Base-by-base conservation (phyloP, 2,888 invertebrate species). In the Geotrupes spiniger region DNA sequence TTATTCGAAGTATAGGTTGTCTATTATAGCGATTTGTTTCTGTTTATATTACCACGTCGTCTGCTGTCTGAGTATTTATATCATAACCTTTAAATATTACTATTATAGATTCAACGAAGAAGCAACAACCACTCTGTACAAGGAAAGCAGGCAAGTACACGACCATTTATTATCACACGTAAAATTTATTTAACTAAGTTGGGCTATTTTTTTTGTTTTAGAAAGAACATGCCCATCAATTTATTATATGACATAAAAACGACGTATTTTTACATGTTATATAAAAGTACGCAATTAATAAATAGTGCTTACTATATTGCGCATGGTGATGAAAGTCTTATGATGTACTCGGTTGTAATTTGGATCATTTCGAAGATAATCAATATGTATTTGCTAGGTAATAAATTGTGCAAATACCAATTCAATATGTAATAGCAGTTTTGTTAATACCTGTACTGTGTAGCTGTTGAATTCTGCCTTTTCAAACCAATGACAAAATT, bases 201-300 rank as follows among this genome's bases (percentile, higher is more conserved):
- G 3, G 15, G 6, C 9, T 10, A 11, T 16, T 9, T 6, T 36
- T 36, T 14, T 4, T 12, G 15, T 36, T 47, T 15, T 16, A 49
- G 49, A 17, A n/a, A 1, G 1, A 15, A 43, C 14, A 49, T 49
- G 49, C 43, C 49, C 4, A 43, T 39, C 10, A 44, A 49, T 31
- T 28, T 49, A 10, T 36, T 39, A 15, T 31, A 37, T 11, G 36
- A 49, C 16, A 39, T 43, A n/a, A 36, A 25, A 31, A 43, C 43
- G 17, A 49, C 49, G 1, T 49, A 49, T 25, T 43, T 49, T 17
- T 49, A 40, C 16, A 11, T 39, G 17, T 15, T 49, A 15, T 49
- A 49, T 15, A 39, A 49, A 33, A 38, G 39, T 10, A 17, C 15
- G 11, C 38, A 39, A 27, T 10, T 39, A 11, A 39, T 44, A 31